Conservation (phyloP, 2,113 vertebrate genomes). For the Potamarius usumacintae region DNA sequence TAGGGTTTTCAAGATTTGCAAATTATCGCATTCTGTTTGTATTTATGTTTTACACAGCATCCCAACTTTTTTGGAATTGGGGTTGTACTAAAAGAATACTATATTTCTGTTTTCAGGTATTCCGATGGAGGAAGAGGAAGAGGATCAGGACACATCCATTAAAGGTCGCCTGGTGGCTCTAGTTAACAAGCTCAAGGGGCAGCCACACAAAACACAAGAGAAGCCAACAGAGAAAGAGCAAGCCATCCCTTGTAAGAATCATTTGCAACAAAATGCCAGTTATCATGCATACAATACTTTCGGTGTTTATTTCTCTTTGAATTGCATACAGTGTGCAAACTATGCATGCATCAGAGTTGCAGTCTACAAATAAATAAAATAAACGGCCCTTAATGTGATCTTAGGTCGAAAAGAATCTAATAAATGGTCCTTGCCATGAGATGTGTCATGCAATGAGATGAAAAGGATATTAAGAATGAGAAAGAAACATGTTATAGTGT, state of each 20-base stretch:
- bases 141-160: conserved; percentile 83
- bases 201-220: conserved; percentile 77
- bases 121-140: conserved; percentile 88
- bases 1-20: no score
- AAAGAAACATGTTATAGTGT: neutral
- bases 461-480: neutral
- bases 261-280: neutral
- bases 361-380: neutral
- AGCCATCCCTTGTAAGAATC: conserved; percentile 82
- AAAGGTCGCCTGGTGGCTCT: conserved; percentile 84
- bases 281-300: neutral
- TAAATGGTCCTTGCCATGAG: neutral
- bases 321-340: neutral
- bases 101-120: conserved; percentile 76
- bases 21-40: no score
- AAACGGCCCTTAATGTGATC: neutral
- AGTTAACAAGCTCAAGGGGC: conserved; percentile 89
- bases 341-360: neutral
- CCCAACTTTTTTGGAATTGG: no score
- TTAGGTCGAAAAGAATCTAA: neutral
- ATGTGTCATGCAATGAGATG: no score
- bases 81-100: neutral
- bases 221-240: conserved; percentile 79
- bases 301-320: neutral
- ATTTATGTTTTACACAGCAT: no score